These are phyloP conservation scores for Brachirus orientalis DNA, from an alignment of 2,113 vertebrate genomes.

Conservation along the genomic window DNA sequence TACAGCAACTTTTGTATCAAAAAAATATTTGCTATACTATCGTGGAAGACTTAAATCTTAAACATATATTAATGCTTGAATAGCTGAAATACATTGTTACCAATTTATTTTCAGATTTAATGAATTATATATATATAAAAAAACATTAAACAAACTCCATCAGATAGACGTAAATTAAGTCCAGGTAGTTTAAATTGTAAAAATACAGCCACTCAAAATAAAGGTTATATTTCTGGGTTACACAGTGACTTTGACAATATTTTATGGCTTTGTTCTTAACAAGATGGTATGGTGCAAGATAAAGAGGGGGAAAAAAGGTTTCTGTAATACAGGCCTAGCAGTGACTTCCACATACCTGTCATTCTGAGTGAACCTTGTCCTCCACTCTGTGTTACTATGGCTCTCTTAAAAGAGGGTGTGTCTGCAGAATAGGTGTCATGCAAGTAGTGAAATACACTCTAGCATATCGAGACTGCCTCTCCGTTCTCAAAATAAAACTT, in stretches of 20 bases:
- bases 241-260: neutral
- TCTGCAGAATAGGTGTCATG: conserved; percentile 56
- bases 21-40: too few species aligned
- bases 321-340: conserved; percentile 15
- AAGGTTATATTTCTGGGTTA: neutral
- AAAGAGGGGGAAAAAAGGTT: conserved; percentile 7
- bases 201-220: neutral
- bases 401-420: conserved; percentile 56
- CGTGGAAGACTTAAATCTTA: too few species aligned
- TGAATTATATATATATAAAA: too few species aligned
- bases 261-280: neutral
- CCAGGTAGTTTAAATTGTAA: neutral
- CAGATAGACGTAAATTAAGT: too few species aligned
- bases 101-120: too few species aligned
- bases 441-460: neutral
- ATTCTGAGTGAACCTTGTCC: conserved; percentile 61
- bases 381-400: conserved; percentile 17
- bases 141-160: too few species aligned
- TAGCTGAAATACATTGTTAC: too few species aligned
- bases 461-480: neutral
- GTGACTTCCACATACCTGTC: conserved; percentile 56
- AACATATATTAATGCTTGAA: too few species aligned
- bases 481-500: too few species aligned
- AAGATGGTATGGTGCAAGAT: conserved; percentile 23
- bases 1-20: too few species aligned